Evolutionary conservation across 2,113 vertebrate genomes (phyloP).

Genomic region (Chionodraco myersi): DNA sequence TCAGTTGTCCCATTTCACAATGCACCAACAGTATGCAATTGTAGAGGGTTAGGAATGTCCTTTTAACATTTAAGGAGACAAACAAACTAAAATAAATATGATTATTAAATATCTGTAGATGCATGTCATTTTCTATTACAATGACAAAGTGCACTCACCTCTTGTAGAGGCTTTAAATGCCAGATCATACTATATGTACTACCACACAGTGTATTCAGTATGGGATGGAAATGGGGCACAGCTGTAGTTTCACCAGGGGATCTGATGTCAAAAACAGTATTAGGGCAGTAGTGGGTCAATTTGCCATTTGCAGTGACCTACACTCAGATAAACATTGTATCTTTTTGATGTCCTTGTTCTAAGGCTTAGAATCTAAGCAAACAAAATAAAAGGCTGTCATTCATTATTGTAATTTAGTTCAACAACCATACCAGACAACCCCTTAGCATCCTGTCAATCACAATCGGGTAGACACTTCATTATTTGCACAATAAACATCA

Average conservation of each 20-base stretch:
- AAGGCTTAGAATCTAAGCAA: background rate
- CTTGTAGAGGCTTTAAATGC: background rate
- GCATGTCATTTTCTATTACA: background rate
- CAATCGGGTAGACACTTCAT: no score
- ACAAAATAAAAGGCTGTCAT: background rate
- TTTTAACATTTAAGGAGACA: background rate
- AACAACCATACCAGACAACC: no score
- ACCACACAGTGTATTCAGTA: slow-evolving; percentile 2
- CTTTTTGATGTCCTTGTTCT: slow-evolving; percentile 30
- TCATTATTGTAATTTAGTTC: no score
- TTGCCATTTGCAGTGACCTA: slow-evolving; percentile 44
- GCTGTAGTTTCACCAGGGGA: slow-evolving; percentile 20
- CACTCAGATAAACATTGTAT: slow-evolving; percentile 21
- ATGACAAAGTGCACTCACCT: background rate
- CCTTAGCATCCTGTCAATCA: no score
- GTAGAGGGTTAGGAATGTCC: background rate
- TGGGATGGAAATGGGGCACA: slow-evolving; percentile 40
- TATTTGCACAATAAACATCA: no score
- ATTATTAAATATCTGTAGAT: background rate
- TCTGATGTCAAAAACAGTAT: background rate
- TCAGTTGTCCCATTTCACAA: no score
- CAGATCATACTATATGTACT: background rate
- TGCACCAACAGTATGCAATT: background rate
- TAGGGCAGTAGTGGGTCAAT: slow-evolving; percentile 16
- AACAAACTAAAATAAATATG: background rate